phyloP scores from a whole-genome alignment of 2,113 vertebrate genomes.

The Murina feae region DNA sequence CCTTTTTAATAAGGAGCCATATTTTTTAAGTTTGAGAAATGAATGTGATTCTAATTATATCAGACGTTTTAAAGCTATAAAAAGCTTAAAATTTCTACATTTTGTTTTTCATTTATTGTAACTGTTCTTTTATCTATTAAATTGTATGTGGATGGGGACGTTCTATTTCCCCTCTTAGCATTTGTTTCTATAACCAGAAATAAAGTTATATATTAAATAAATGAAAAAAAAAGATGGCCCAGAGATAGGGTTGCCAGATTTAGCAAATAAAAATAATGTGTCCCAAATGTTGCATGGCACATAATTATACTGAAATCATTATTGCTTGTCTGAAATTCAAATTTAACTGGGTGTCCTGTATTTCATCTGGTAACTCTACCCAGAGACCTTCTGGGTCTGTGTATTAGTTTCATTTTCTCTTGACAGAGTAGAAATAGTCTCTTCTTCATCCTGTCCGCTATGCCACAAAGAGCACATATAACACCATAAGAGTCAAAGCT shows the following conservation, averaged over 20 bases:
- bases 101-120: slow-evolving; percentile 79
- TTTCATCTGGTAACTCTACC: slow-evolving; percentile 12
- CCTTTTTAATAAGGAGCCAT: slow-evolving; percentile 81
- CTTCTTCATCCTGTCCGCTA: not conserved
- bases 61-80: slow-evolving; percentile 84
- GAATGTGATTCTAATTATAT: slow-evolving; percentile 86
- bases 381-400: not conserved
- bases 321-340: slow-evolving; percentile 13
- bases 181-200: slow-evolving; percentile 87
- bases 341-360: not conserved
- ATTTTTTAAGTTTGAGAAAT: slow-evolving; percentile 81
- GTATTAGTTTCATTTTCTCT: slow-evolving; percentile 17
- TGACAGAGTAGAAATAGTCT: not conserved
- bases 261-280: slow-evolving; percentile 19
- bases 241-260: not conserved
- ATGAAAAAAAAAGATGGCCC: not conserved
- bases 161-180: slow-evolving; percentile 81
- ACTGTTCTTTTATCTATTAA: slow-evolving; percentile 82
- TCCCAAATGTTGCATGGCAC: not conserved
- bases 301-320: slow-evolving; percentile 24
- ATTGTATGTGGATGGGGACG: slow-evolving; percentile 82
- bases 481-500: slow-evolving; percentile 55
- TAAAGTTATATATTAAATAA: slow-evolving; percentile 85
- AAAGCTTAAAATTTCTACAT: slow-evolving; percentile 82
- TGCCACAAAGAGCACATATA: not conserved